Evolutionary conservation across 2,888 invertebrate genomes (phyloP), one percentile per base, ranked within the genome.

Genomic region (Acanthosoma haemorrhoidale): DNA sequence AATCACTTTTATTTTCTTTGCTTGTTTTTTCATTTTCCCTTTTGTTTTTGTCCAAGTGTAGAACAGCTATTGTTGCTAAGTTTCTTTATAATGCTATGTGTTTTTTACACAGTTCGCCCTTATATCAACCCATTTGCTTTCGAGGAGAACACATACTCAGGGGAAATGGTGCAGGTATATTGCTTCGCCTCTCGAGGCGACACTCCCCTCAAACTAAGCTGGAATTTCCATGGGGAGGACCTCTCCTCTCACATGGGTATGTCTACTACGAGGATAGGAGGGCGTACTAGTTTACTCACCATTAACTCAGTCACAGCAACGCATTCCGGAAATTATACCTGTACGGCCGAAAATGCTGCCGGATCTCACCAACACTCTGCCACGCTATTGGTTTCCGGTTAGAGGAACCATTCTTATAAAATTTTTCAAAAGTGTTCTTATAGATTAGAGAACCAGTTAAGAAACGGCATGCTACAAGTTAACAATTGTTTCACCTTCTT

Each of bases 101-200:
- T 51, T 67, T 43, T 72, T 31, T 69, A 61, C 58, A 71, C 87
- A 92, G 91, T 91, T 82, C 80, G 87, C 78, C 91, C 91, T 80
- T 88, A 87, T 81, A 90, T 92, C 82, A 88, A 85, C 81, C 90
- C 91, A 77, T 91, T 91, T 82, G 86, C 86, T 80, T 91, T 91
- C 81, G 74, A 86, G 80, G 85, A 86, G 75, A 88, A 90, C 77
- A 86, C 90, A 76, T 87, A 87, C 80, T 88, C 88, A 78, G 91
- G 90, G 75, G 90, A 91, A 80, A 88, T 90, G 74, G 89, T 88
- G 76, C 91, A 91, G 81, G 85, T 88, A 75, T 87, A 85, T 79
- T 84, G 88, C 82, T 83, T 86, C 83, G 83, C 86, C 71, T 82
- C 83, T 41, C 82, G 84, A 76, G 89, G 87, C 71, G 85, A 85